Base-by-base conservation (phyloP, 2,888 invertebrate species). In the Monochamus alternatus region DNA sequence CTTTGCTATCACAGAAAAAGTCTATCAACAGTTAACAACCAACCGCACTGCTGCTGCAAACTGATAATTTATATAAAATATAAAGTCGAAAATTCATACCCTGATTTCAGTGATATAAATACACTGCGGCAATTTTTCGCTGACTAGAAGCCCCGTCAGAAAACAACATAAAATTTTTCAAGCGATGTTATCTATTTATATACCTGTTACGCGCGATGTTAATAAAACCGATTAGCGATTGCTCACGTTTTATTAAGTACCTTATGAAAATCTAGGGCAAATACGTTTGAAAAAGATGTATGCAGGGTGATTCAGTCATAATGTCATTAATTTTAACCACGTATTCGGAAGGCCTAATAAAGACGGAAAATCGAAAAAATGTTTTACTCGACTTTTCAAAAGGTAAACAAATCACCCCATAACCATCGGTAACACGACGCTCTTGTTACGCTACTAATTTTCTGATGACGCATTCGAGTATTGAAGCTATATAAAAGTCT, bases 171-270 rank as follows among this genome's bases (percentile, higher is more conserved):
- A 60, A 60, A 60, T 60, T 3, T 60, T 60, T 32, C 32, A 60
- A 60, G 32, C 10, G 60, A 31, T 60, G 31, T 31, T 60, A 60
- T 60, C 32, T 60, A 60, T 60, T 60, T 32, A 60, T 22, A 59
- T 32, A 32, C 10, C 60, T 60, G 30, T 60, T 60, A 10, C 31
- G 60, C 32, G 30, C 31, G 60, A 32, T 30, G 31, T 31, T 60
- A 60, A 32, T 60, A 60, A 60, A 60, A 60, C 60, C 32, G 60
- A 60, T 60, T 60, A 60, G 60, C 60, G 60, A 60, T 60, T 60
- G 32, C 32, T 32, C 60, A 60, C 60, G 60, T 60, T 60, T 60
- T 32, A 60, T 60, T 60, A 60, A 31, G 32, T 60, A 12, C 31
- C 31, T 60, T 60, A 3, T 32, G 30, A 60, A 60, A 31, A 32